Evolutionary conservation across 2,113 vertebrate genomes (phyloP).

Genomic region (Halichoeres trimaculatus): DNA sequence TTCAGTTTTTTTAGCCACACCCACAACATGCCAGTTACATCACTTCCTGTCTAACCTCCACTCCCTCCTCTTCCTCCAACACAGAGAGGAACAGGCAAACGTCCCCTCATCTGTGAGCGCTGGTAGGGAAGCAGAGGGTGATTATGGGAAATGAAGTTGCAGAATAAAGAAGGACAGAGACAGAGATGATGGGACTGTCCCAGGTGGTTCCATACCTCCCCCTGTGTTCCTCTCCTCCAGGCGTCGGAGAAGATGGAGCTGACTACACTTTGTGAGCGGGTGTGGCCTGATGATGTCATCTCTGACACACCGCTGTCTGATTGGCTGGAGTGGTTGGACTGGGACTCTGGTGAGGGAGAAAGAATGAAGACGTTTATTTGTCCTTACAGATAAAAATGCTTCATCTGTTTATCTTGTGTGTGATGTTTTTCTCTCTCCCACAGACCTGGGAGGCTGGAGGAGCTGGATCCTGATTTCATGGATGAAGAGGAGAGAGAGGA

Average conservation of each 20-base stretch:
- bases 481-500: conserved; percentile 96
- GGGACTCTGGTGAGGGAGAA: conserved; percentile 87
- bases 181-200: background rate
- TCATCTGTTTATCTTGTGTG: no score
- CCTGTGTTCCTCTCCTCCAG: conserved; percentile 96
- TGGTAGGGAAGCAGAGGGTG: conserved; percentile 83
- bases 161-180: background rate
- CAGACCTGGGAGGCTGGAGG: conserved; percentile 96
- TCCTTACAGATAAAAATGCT: no score
- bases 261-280: conserved; percentile 94
- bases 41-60: conserved; percentile 89
- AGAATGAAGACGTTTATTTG: background rate
- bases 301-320: conserved; percentile 98
- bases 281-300: conserved; percentile 88
- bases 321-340: conserved; percentile 96
- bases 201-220: conserved; percentile 87
- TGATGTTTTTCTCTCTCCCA: no score
- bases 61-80: conserved; percentile 85
- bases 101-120: conserved; percentile 88
- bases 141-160: conserved; percentile 52
- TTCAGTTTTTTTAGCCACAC: conserved; percentile 23
- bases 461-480: conserved; percentile 97
- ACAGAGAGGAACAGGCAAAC: conserved; percentile 84
- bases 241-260: conserved; percentile 99
- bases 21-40: conserved; percentile 51